Evolutionary conservation across 1,140 invertebrate species (phyloP).

Genomic region (Drosophila funebris): DNA sequence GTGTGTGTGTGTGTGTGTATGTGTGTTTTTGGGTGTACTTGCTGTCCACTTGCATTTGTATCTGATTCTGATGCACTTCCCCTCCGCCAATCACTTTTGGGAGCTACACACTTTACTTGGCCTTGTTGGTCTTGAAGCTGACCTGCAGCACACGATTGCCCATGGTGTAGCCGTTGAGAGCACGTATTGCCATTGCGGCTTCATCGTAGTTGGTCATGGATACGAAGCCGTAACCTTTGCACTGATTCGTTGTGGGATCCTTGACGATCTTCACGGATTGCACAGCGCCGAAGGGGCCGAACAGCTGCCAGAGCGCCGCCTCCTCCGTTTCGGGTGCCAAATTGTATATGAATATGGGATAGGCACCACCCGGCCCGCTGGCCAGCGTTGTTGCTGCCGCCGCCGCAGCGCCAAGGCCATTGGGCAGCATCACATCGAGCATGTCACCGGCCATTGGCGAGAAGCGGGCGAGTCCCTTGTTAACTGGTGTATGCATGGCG

Average conservation of each 20-base stretch:
- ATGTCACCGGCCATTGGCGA: constrained; percentile 93
- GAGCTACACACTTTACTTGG: constrained; percentile 84
- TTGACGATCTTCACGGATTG: constrained; percentile 99
- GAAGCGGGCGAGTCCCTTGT: constrained; percentile 94
- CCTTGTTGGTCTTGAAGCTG: constrained; percentile 98
- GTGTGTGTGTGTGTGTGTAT: constrained; percentile 11
- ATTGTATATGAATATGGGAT: constrained; percentile 99
- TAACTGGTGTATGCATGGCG: constrained; percentile 93
- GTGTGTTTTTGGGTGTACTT: constrained; percentile 25
- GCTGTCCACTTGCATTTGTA: constrained; percentile 28
- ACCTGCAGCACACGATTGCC: constrained; percentile 98
- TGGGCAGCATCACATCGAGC: constrained; percentile 91
- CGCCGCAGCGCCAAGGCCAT: constrained; percentile 89
- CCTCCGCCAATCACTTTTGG: neutral
- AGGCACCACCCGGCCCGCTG: constrained; percentile 88
- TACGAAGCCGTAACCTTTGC: constrained; percentile 99
- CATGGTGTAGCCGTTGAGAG: constrained; percentile 98
- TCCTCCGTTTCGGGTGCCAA: constrained; percentile 99
- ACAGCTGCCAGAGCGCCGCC: constrained; percentile 98
- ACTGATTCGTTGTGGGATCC: constrained; percentile 98
- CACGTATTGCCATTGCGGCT: constrained; percentile 98
- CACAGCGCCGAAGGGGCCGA: constrained; percentile 99
- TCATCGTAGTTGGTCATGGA: constrained; percentile 99
- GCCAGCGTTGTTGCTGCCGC: constrained; percentile 87
- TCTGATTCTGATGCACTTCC: neutral